Evolutionary conservation across 2,113 vertebrate genomes (phyloP), one percentile per base, ranked within the genome.

Genomic region (Deroptyus accipitrinus): DNA sequence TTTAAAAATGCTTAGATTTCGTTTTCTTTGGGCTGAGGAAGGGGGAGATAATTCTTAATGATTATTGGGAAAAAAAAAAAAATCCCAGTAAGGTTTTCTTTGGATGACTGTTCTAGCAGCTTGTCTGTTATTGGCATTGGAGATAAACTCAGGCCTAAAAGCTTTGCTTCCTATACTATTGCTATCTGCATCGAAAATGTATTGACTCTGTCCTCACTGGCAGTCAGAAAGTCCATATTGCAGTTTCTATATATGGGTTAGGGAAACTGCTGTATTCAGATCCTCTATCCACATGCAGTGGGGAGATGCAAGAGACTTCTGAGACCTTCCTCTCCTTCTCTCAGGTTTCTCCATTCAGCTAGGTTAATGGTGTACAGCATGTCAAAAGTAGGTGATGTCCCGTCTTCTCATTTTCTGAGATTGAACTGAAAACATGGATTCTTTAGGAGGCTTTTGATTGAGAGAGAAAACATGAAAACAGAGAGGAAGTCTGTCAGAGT

Each of bases 401-500:
- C 17, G 4, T 83, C 18, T 80, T 44, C 37, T 76, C 63, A 4
- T 86, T 90, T 39, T 93, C 64, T 90, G 44, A 94, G 17, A 42
- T 1, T 63, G 78, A 87, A 88, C 30, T 48, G 92, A 63, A 90
- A 92, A 79, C 86, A 28, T 72, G 10, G 52, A 74, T 82, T 91
- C 77, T 94, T 96, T 66, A 70, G 72, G 90, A 95, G 94, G 76
- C 66, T 81, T 97, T 91, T 96, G 94, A 96, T 93, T 96, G 92
- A 97, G 86, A 95, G 61, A 90, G 63, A 90, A 97, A 94, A 93
- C 69, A 88, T 57, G 64, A 88, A 98, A 95, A 90, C 92, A 88
- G 79, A 57, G 72, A 92, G 82, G 23, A 89, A 87, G 92, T 94
- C 96, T 97, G 95, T 95, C 96, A 96, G 84, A 96, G 70, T 94